Evolutionary conservation across 2,113 vertebrate species (phyloP).

Genomic region (Gorsachius goisagi): DNA sequence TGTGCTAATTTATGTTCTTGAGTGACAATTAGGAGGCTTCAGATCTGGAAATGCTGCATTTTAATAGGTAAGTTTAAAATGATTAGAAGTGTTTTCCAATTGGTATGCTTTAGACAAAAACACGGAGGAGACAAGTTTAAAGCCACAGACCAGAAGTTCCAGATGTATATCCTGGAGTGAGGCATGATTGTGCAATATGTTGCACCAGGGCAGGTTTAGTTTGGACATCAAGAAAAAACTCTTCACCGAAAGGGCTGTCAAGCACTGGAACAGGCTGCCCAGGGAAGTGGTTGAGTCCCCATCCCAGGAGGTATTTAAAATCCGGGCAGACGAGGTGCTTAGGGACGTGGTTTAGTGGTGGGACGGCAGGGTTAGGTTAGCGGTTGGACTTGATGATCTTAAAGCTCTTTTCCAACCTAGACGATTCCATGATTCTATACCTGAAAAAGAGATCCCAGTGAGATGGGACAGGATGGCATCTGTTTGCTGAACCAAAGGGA

Average conservation of each 20-base stretch:
- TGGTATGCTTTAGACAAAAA: background rate
- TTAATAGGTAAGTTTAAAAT: background rate
- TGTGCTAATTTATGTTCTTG: background rate
- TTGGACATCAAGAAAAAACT: too few relatives aligned
- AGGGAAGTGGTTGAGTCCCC: too few relatives aligned
- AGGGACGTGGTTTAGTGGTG: too few relatives aligned
- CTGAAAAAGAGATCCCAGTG: background rate
- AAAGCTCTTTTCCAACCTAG: too few relatives aligned
- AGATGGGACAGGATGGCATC: background rate
- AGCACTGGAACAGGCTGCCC: too few relatives aligned
- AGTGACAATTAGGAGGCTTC: background rate
- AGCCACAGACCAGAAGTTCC: background rate
- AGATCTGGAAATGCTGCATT: background rate
- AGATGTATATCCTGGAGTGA: background rate
- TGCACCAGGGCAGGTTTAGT: too few relatives aligned
- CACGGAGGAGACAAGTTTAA: background rate
- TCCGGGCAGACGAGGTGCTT: too few relatives aligned
- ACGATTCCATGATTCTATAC: too few relatives aligned
- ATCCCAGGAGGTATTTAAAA: too few relatives aligned
- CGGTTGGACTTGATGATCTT: too few relatives aligned
- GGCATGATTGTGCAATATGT: fast-evolving
- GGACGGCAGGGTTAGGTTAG: too few relatives aligned
- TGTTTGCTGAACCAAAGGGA: background rate
- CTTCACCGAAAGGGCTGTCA: too few relatives aligned
- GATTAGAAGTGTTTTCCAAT: background rate